Base-by-base conservation (phyloP, 2,113 vertebrate genomes). In the Pteruthius melanotis region DNA sequence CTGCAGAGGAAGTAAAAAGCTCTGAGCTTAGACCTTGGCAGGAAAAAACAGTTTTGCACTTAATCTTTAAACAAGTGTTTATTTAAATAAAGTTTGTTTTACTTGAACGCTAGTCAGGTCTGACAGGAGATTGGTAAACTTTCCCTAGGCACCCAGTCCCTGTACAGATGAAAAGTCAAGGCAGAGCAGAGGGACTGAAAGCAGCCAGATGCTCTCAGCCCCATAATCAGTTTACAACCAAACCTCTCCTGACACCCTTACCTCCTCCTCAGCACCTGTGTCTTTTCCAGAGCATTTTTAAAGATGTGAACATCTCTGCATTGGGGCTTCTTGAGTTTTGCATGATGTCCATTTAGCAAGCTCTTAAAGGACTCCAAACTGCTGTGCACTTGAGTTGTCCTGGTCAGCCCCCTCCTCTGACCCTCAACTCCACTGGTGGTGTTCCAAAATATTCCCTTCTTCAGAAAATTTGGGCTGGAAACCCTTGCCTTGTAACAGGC, bases 11-110 rank as follows among this genome's bases (percentile, higher is more conserved):
- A 96, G 71, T 61, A 93, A 72, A 96, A 93, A 77, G 13, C 27
- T 85, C 63, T 70, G 70, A 91, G 70, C 49, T 70, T 91, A 91
- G 82, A 70, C 35, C 30, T 95, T 95, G 94, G 92, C 94, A 91
- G 79, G 63, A 85, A 91, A 90, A 96, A 93, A 37, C 23, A 70
- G 84, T 95, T 95, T 96, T 86, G 82, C 85, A 95, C 91, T 80
- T 94, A 91, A 95, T 97, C 63, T 80, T 85, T 88, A 93, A 96
- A 83, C 78, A 95, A 95, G 78, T 92, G 82, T 86, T 96, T 93
- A 92, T 77, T 93, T 90, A 78, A 96, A 88, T 91, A 81, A 83
- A 83, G 59, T 94, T 83, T 90, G 63, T 96, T 93, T 90, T 95
- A 35, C 64, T 88, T 93, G 87, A 95, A 77, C 52, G 24, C 54